Evolutionary conservation across 1,140 invertebrate genomes (phyloP).

Genomic region (Cecropterus lyciades): DNA sequence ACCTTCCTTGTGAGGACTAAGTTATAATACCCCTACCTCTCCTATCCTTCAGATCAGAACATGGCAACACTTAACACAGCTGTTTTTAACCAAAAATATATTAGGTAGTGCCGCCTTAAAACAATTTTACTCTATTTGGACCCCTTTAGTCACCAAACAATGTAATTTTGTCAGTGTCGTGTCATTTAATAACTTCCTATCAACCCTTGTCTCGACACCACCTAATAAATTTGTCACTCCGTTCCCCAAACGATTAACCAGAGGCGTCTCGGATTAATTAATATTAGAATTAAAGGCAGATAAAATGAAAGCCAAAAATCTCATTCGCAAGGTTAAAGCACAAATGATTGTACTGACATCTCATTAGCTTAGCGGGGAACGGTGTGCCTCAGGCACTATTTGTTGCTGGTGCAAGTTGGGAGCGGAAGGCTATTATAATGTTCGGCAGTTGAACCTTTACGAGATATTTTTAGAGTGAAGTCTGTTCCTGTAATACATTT

Average conservation of each 20-base stretch:
- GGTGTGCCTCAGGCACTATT: constrained; percentile 68
- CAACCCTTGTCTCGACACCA: constrained; percentile 16
- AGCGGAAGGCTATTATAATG: constrained; percentile 32
- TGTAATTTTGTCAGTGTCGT: background rate
- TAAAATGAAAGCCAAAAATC: constrained; percentile 77
- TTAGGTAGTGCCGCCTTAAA: too few species aligned
- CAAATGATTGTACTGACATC: constrained; percentile 83
- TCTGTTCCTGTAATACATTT: too few species aligned
- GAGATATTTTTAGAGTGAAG: too few species aligned
- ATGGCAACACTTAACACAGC: too few species aligned
- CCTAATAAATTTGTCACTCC: constrained; percentile 21
- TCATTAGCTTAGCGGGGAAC: constrained; percentile 80
- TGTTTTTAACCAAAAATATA: too few species aligned
- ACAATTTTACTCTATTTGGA: too few species aligned
- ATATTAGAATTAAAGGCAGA: constrained; percentile 66
- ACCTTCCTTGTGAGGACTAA: too few species aligned
- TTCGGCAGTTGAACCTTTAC: background rate
- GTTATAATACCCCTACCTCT: too few species aligned
- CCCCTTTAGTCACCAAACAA: too few species aligned
- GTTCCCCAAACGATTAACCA: constrained; percentile 2
- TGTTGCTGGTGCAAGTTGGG: constrained; percentile 29
- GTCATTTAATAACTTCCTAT: constrained; percentile 13
- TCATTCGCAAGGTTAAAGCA: constrained; percentile 75
- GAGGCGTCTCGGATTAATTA: constrained; percentile 60
- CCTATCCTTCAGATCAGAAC: too few species aligned